Evolutionary conservation across 30 jellyfish, hydroid and myxozoan species (phyloP), one percentile per base, ranked within the genome.

Genomic region (Rhopilema esculentum): DNA sequence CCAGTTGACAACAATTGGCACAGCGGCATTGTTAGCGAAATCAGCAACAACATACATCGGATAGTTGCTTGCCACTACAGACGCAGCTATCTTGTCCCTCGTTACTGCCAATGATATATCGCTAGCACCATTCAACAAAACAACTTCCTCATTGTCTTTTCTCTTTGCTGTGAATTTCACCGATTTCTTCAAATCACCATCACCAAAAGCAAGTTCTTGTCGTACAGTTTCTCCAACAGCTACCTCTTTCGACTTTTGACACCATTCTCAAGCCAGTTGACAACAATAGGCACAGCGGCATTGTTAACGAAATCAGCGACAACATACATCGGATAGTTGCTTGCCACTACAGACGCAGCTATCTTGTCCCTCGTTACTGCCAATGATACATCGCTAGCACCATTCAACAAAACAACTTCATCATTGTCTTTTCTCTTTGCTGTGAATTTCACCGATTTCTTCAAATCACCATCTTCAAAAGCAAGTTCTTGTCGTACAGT

Each of bases 401-500:
- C 69, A 30, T 30, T 73, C n/a, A 31, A 40, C 69, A 73, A 40
- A 4, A 73, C 8, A 30, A 16, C 32, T 21, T 40, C 27, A n/a
- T 27, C 26, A 28, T 66, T 28, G 17, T 19, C 31, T 19, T 52
- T 27, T 2, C 71, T 40, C 27, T 26, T 32, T 9, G 88, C 88
- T 12, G 65, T 27, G 77, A 77, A 77, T 27, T 27, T 27, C 31
- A 77, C 70, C 70, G 40, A 57, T 57, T 57, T 77, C 8, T 52
- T n/a, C 69, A 22, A 49, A 53, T 77, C 72, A 18, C 68, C 68
- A 25, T 53, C 86, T 33, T 40, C 70, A n/a, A 66, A n/a, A 16
- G 28, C 78, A 57, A 77, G 30, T 23, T 66, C 50, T 33, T 8
- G 28, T 6, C 20, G 28, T 15, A 25, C 16, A 6, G 28, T 77